Evolutionary conservation across 2,113 vertebrate species (phyloP).

Genomic region (Arvicanthis niloticus): DNA sequence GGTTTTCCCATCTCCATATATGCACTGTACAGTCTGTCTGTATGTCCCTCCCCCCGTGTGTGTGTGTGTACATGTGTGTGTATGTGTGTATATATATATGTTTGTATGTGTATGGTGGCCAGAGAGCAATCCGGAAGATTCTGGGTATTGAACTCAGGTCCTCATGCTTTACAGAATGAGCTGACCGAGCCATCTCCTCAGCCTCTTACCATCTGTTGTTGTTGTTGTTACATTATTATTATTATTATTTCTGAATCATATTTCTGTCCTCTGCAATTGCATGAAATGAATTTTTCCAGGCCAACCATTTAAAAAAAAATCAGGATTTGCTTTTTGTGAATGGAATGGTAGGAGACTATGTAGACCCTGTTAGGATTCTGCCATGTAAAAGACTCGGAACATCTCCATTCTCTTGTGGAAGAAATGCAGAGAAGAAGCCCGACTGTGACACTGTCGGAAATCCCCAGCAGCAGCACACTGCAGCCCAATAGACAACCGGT

Average conservation of each 20-base stretch:
- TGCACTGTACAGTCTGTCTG: not conserved
- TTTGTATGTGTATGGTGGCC: not conserved
- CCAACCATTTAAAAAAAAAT: not conserved
- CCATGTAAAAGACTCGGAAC: not conserved
- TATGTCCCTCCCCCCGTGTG: no score
- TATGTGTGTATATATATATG: not conserved
- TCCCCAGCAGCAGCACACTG: no score
- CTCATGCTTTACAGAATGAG: no score
- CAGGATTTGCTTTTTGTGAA: not conserved
- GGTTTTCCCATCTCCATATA: rapidly evolving
- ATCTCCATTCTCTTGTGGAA: not conserved
- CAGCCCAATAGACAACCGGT: not conserved
- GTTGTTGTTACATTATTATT: not conserved
- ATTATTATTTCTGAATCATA: not conserved
- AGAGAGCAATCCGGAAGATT: no score
- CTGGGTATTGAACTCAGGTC: not conserved
- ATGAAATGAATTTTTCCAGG: not conserved
- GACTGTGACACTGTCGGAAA: not conserved
- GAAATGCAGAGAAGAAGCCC: not conserved
- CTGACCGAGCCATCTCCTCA: not conserved
- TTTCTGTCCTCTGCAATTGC: not conserved
- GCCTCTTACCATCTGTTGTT: no score
- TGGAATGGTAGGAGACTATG: not conserved
- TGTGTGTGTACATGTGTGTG: not conserved
- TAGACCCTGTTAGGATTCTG: not conserved